Base-by-base conservation (phyloP, 2,888 invertebrate genomes). In the Spodoptera exigua region DNA sequence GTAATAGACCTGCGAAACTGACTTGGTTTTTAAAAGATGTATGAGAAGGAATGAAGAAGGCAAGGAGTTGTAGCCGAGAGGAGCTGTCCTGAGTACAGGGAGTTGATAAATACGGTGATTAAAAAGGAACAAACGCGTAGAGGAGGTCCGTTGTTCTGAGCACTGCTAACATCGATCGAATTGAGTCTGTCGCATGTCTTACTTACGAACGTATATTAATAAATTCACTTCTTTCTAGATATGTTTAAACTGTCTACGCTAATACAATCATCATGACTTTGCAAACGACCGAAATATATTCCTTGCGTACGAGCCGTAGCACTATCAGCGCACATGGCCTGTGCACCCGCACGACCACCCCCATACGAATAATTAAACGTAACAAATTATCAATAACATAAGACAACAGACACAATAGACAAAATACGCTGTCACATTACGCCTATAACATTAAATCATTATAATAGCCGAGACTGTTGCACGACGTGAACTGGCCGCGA, bases 171-270 rank as follows among this genome's bases (percentile, higher is more conserved):
- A 41, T 59, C 64, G 61, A 49, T 44, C 43, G 53, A 60, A 61
- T 72, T 74, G 68, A 61, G 76, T 79, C 80, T 81, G 81, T 77
- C 79, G 71, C 71, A 81, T 81, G 78, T 70, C 81, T 78, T 74
- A 74, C 70, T 74, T 79, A 81, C 71, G 79, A 82, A 79, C 79
- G 70, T 71, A 81, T 84, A 84, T 79, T 83, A 80, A 82, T 86
- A 87, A 85, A 88, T 85, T 89, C 87, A 86, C 82, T 78, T 85
- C 82, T 86, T 88, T 88, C 75, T 85, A 86, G 92, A 92, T 92
- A 92, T 92, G 92, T 92, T 86, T 87, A 79, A 82, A 86, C 81
- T 81, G 82, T 85, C 85, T 88, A 83, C 84, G 83, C 86, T 90
- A 88, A 80, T 80, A 76, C 64, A 75, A 74, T 78, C 65, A 57